Conservation (phyloP, 2,113 vertebrate species). For the Lasiurus borealis region DNA sequence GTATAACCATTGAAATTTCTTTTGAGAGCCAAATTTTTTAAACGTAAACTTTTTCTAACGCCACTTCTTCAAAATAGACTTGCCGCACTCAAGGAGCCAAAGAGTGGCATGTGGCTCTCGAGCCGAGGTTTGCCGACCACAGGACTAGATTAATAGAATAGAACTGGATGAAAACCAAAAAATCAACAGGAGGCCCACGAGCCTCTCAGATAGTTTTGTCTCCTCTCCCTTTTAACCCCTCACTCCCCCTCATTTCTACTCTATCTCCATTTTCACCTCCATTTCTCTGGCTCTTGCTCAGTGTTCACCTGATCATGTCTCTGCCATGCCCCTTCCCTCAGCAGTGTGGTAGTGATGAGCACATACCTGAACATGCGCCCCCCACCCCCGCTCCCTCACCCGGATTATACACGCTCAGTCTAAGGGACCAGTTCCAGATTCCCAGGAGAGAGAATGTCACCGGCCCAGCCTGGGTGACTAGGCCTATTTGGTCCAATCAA, state of each 20-base stretch:
- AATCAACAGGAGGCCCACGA: neutral
- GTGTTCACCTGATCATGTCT: neutral
- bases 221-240: neutral
- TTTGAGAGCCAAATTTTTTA: no score
- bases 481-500: neutral
- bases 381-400: neutral
- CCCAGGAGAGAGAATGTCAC: neutral
- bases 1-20: no score
- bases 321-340: neutral
- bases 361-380: neutral
- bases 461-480: neutral
- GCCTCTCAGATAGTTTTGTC: neutral
- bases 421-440: neutral
- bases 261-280: neutral
- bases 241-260: no score
- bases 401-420: neutral
- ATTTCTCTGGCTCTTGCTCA: neutral
- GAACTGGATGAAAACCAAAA: neutral
- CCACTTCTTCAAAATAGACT: no score
- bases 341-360: neutral
- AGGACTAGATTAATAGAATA: neutral
- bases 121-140: no score
- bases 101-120: no score
- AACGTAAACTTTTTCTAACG: no score
- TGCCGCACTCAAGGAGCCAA: no score